Percentiles rank a stretch among this genome's conserved stretches.
Evolutionary conservation across 2,888 invertebrate genomes (phyloP).

Genomic region (Phyto melanocephala): DNA sequence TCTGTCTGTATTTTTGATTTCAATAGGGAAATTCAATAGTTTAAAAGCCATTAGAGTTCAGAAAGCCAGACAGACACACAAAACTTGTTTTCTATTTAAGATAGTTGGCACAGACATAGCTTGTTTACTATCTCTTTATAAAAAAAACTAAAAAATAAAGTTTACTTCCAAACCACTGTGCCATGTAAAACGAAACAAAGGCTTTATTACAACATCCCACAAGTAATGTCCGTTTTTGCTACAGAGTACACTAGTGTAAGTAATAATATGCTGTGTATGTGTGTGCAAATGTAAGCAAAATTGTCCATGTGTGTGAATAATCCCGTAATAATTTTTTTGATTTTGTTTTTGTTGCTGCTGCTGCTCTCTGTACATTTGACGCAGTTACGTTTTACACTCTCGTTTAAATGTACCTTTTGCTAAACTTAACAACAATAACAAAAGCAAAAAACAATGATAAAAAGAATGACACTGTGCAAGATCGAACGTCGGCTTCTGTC

Average conservation of each 20-base stretch:
- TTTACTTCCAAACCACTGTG: neutral
- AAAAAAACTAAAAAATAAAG: too few relatives aligned
- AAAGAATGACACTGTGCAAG: slow-evolving; percentile 57
- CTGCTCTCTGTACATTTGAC: slow-evolving; percentile 31
- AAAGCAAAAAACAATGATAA: slow-evolving; percentile 34
- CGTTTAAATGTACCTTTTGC: slow-evolving; percentile 23
- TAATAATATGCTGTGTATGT: neutral
- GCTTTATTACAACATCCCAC: slow-evolving; percentile 14
- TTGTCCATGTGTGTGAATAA: neutral
- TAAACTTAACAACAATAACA: slow-evolving; percentile 13
- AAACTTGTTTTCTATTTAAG: too few relatives aligned
- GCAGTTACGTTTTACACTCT: slow-evolving; percentile 48
- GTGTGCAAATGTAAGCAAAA: neutral
- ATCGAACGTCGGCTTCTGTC: slow-evolving; percentile 16
- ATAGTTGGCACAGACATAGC: too few relatives aligned
- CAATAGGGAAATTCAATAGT: too few relatives aligned
- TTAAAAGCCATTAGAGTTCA: too few relatives aligned
- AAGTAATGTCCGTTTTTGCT: slow-evolving; percentile 28
- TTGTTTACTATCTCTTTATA: too few relatives aligned
- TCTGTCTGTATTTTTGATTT: too few relatives aligned
- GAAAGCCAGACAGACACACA: too few relatives aligned
- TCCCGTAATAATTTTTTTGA: too few relatives aligned
- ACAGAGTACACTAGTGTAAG: neutral
- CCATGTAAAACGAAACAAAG: neutral
- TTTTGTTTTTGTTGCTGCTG: slow-evolving; percentile 29